Conservation (phyloP, 2,113 vertebrate genomes). For the Petrocephalus zakoni region DNA sequence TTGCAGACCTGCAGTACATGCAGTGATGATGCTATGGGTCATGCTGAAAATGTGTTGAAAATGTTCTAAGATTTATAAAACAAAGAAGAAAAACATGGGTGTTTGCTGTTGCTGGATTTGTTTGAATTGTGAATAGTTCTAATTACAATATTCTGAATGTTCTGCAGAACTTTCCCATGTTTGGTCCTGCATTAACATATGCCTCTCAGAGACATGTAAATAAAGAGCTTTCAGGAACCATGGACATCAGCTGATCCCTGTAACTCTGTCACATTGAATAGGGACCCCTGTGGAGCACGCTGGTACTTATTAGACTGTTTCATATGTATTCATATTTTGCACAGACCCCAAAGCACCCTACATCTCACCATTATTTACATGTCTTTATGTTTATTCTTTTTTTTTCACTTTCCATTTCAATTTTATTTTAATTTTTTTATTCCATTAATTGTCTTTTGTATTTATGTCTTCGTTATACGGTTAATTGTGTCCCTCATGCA, state of each 20-base stretch:
- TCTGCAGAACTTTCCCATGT: neutral
- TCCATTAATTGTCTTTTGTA: neutral
- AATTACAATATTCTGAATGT: neutral
- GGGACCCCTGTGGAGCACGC: neutral
- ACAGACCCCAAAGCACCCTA: neutral
- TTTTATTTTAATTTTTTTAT: neutral
- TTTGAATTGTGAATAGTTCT: neutral
- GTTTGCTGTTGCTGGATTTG: neutral
- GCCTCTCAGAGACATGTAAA: neutral
- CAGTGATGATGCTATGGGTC: neutral
- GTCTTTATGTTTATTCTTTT: neutral
- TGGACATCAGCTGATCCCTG: neutral
- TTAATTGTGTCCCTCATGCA: neutral
- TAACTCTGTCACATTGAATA: neutral
- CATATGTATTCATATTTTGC: neutral
- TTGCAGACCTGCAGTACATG: neutral
- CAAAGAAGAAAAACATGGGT: neutral
- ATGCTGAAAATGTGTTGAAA: neutral
- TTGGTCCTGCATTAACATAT: neutral
- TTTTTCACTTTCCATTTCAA: neutral
- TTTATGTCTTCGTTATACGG: neutral
- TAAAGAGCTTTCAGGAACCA: neutral
- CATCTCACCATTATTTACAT: neutral
- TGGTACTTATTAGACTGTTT: neutral
- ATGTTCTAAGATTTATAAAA: neutral